Base-by-base conservation (phyloP, 37 sponge, comb jelly and placozoan species). In the Chondrosia reniformis region DNA sequence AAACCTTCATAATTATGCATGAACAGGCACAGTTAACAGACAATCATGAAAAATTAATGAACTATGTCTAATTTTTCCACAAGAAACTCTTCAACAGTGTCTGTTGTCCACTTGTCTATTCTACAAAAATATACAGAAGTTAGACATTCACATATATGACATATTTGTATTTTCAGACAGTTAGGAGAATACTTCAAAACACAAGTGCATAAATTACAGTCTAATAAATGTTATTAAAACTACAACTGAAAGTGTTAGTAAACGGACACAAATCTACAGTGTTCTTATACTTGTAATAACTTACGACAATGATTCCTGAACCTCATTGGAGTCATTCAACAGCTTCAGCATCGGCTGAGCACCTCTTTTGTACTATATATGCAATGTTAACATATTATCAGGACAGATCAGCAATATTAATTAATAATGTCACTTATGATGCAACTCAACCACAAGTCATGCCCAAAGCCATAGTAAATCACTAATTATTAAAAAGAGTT, bases 101-200 rank as follows among this genome's bases (percentile, higher is more conserved):
- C 90, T 33, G 90, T 89, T 58, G 85, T 80, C 96, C 96, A 95
- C 72, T 78, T 92, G 67, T 88, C 96, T 72, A 95, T 93, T 34
- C 94, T 89, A 64, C 10, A 79, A 30, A 32, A 40, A 34, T 59
- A 19, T 52, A 4, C 37, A 77, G 46, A 78, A 34, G 33, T 66
- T 49, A 22, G 64, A 9, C 13, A 28, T 21, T 63, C 22, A 19
- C 13, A 10, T 52, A 21, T 36, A 27, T 36, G 30, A 37, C 27
- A 2, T 9, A 25, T 4, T 33, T 15, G 55, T 1, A 32, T 22
- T 55, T 33, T n/a, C n/a, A n/a, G n/a, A n/a, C n/a, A n/a, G n/a
- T n/a, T n/a, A n/a, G n/a, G n/a, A n/a, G n/a, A n/a, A n/a, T n/a
- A n/a, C n/a, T n/a, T n/a, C n/a, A n/a, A n/a, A n/a, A n/a, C n/a